Percentiles rank a stretch among this genome's conserved stretches.
Conservation (phyloP, 2,888 invertebrate genomes). For the Trileptium ribeirensis region DNA sequence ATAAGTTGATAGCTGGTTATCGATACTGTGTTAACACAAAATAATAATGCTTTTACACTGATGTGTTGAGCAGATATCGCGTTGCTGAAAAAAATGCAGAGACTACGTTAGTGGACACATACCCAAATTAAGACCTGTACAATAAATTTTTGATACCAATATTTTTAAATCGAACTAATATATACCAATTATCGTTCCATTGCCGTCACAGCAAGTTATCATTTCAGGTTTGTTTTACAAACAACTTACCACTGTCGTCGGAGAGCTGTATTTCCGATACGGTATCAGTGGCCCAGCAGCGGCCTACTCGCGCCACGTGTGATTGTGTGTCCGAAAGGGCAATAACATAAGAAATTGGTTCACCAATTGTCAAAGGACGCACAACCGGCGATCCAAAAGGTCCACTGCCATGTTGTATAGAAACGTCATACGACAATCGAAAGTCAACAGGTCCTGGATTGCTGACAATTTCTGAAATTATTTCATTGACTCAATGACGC, state of each 20-base stretch:
- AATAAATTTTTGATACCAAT: too few species aligned
- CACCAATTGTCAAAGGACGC: slow-evolving; percentile 35
- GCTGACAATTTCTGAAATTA: slow-evolving; percentile 22
- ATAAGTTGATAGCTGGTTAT: too few species aligned
- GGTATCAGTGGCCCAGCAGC: slow-evolving; percentile 42
- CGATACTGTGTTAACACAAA: too few species aligned
- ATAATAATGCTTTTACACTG: too few species aligned
- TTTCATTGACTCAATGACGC: too few species aligned
- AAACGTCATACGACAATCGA: slow-evolving; percentile 12
- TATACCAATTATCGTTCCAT: too few species aligned
- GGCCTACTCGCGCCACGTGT: slow-evolving; percentile 38
- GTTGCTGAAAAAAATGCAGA: too few species aligned
- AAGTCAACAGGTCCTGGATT: neutral
- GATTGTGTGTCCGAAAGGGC: slow-evolving; percentile 31
- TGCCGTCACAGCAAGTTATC: too few species aligned
- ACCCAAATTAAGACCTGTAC: too few species aligned
- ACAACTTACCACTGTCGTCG: slow-evolving; percentile 39
- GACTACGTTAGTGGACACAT: slow-evolving; percentile 28
- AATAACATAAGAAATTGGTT: slow-evolving; percentile 40
- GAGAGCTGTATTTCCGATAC: slow-evolving; percentile 29
- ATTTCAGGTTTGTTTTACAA: too few species aligned
- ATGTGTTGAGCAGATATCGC: too few species aligned
- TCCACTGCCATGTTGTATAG: slow-evolving; percentile 16
- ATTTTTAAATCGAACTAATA: too few species aligned
- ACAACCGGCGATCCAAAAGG: neutral